Base-by-base conservation (phyloP, 1,140 invertebrate genomes). In the Marisa cornuarietis region DNA sequence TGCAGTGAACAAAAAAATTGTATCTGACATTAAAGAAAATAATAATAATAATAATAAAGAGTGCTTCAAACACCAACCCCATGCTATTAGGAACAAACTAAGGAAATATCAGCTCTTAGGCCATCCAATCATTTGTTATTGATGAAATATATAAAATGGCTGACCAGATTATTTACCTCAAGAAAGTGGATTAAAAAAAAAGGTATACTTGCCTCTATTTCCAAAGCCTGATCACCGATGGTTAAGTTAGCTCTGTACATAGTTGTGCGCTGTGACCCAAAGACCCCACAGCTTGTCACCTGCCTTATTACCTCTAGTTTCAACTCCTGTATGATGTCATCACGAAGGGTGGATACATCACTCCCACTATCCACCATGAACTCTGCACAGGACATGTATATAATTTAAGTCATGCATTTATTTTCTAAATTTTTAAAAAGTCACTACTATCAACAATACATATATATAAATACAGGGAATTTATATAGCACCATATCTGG, bases 321-420 rank as follows among this genome's bases (percentile, higher is more conserved):
- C n/a, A 90, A 72, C 22, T 66, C 73, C 26, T 86, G 75, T 10
- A 90, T 73, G 18, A 87, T 80, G 22, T 86, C 85, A 66, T 88
- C 84, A 75, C 85, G 62, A 20, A 90, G 68, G 54, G 89, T 90
- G n/a, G 86, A 87, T 16, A 90, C 89, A 82, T 90, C 89, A 87
- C 88, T 90, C 66, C 89, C 89, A 13, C 88, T 89, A 83, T 90
- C 89, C 9, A 90, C 86, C 89, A 90, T 90, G 79, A 90, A 90
- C 58, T 90, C 89, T 90, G 74, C 18, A 82, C 74, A 82, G 71
- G 52, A 66, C 49, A 49, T 14, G n/a, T 8, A n/a, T n/a, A n/a
- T n/a, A n/a, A n/a, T n/a, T n/a, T n/a, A n/a, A n/a, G n/a, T n/a
- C n/a, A n/a, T 6, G 31, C 31, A 42, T 42, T 42, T 42, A 42